Conservation (phyloP, 2,797 vertebrate species). For the Muraenolepis orangiensis region DNA sequence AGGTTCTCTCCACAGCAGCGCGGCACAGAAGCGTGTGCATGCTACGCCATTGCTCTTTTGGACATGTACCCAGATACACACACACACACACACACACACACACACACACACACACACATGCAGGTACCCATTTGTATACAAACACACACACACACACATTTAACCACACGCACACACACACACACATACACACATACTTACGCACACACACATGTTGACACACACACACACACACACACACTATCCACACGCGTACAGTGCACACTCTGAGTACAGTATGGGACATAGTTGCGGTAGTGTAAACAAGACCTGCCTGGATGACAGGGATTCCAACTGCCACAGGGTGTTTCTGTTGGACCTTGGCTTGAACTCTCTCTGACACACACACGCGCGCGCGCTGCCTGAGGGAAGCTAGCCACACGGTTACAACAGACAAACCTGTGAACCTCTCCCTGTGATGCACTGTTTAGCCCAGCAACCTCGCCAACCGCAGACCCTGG, state of each 20-base stretch:
- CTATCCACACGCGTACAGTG: neutral
- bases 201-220: neutral
- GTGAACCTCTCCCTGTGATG: slow-evolving; percentile 51
- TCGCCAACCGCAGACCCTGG: neutral
- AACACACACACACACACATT: too few relatives aligned
- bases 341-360: slow-evolving; percentile 37
- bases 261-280: too few relatives aligned
- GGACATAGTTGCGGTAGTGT: neutral
- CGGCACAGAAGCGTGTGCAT: too few relatives aligned
- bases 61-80: too few relatives aligned
- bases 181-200: neutral
- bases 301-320: slow-evolving; percentile 4
- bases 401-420: slow-evolving; percentile 24
- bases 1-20: slow-evolving; percentile 34
- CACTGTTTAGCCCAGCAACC: slow-evolving; percentile 16
- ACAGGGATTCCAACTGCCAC: slow-evolving; percentile 41
- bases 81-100: slow-evolving; percentile 15
- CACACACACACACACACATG: neutral
- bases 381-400: slow-evolving; percentile 30
- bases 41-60: too few relatives aligned
- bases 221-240: neutral
- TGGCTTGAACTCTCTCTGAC: neutral
- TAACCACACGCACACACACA: too few relatives aligned
- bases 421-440: slow-evolving; percentile 43
- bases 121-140: neutral